Evolutionary conservation across 2,888 invertebrate species (phyloP).

Genomic region (Cristatella mucedo): DNA sequence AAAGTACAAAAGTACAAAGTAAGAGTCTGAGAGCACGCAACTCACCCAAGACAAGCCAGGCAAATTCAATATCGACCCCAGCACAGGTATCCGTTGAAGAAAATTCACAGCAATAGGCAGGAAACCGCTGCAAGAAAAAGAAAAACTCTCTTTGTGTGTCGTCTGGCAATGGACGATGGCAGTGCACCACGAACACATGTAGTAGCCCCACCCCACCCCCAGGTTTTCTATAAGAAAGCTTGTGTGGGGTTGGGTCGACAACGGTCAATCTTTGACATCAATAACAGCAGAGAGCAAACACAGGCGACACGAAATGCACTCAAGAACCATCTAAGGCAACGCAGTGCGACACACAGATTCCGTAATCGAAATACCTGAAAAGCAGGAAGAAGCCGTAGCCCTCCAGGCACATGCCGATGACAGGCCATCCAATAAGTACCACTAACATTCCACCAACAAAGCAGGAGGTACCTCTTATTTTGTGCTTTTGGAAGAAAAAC

Average conservation of each 20-base stretch:
- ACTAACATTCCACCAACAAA: conserved; percentile 83
- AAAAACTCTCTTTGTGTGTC: conserved; percentile 6
- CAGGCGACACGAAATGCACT: no score
- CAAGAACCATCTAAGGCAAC: no score
- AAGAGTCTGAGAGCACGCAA: no score
- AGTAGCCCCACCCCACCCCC: background rate
- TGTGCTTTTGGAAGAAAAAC: conserved; percentile 94
- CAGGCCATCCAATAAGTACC: conserved; percentile 84
- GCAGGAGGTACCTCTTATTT: conserved; percentile 69
- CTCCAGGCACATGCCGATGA: conserved; percentile 89
- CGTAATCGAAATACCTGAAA: conserved; percentile 45
- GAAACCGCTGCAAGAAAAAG: conserved; percentile 62
- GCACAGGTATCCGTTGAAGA: conserved; percentile 71
- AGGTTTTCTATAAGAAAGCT: conserved; percentile 7
- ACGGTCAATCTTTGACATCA: no score
- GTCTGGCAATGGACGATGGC: no score
- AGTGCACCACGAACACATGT: background rate
- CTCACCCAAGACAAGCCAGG: conserved; percentile 72
- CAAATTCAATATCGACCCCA: conserved; percentile 71
- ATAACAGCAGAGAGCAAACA: no score
- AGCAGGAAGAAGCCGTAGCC: conserved; percentile 75
- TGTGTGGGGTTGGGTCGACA: no score
- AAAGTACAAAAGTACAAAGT: no score
- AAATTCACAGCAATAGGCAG: conserved; percentile 91
- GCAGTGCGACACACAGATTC: no score